Evolutionary conservation across 2,113 vertebrate species (phyloP).

Genomic region (Daboia siamensis): DNA sequence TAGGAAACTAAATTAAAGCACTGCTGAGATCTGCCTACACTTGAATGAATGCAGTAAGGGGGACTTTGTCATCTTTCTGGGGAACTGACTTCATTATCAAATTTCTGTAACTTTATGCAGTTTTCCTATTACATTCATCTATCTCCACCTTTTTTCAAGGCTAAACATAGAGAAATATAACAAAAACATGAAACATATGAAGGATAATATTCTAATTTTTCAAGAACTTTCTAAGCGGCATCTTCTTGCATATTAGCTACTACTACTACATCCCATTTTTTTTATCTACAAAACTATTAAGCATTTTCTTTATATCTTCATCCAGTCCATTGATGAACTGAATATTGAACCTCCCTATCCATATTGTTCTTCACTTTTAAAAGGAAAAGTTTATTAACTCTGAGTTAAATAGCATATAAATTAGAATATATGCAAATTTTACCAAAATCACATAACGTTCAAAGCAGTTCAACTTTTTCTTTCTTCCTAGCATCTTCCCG

Average conservation of each 20-base stretch:
- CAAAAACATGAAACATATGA: background rate
- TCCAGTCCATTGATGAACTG: background rate
- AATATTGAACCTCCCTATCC: background rate
- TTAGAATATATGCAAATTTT: background rate
- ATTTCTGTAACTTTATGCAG: background rate
- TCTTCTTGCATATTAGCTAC: background rate
- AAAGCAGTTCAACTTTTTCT: background rate
- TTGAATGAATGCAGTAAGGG: background rate
- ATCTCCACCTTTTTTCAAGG: background rate
- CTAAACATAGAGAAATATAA: background rate
- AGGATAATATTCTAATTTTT: background rate
- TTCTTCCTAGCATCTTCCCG: background rate
- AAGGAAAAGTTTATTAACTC: background rate
- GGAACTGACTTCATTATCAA: background rate
- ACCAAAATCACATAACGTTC: background rate
- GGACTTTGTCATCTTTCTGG: background rate
- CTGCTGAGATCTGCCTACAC: background rate
- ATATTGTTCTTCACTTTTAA: background rate
- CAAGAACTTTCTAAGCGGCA: background rate
- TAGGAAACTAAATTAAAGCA: background rate
- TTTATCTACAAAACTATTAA: background rate
- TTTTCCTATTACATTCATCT: background rate
- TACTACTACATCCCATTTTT: background rate
- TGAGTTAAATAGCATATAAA: background rate
- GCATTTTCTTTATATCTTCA: background rate